Percentiles rank a stretch among this genome's conserved stretches.
Evolutionary conservation across 2,113 vertebrate genomes (phyloP).

Genomic region (Pimephales promelas): DNA sequence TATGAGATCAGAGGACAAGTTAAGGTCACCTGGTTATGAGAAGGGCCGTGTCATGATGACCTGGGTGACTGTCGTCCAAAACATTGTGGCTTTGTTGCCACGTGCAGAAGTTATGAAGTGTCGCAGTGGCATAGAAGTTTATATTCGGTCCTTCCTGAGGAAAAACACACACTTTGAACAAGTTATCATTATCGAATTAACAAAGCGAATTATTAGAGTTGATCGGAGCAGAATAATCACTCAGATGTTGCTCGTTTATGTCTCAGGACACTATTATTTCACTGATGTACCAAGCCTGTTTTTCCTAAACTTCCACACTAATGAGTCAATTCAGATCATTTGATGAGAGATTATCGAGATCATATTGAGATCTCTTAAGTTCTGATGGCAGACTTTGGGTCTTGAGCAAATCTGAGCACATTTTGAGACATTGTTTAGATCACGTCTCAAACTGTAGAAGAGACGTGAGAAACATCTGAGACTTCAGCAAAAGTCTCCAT

Average conservation of each 20-base stretch:
- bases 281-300: neutral
- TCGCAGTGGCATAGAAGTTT: constrained; percentile 90
- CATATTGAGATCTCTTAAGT: no score
- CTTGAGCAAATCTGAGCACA: no score
- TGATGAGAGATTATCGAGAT: neutral
- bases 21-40: constrained; percentile 89
- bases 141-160: constrained; percentile 90
- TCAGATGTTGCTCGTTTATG: neutral
- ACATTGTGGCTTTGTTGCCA: constrained; percentile 94
- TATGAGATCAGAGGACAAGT: constrained; percentile 12
- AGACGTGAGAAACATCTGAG: no score
- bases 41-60: constrained; percentile 93
- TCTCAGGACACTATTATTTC: neutral
- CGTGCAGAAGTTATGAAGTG: constrained; percentile 92
- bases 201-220: neutral
- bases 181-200: no score
- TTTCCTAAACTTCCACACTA: neutral
- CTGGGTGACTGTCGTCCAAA: constrained; percentile 88
- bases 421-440: no score
- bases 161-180: constrained; percentile 3
- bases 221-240: neutral
- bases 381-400: no score
- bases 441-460: no score
- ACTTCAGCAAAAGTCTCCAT: no score
- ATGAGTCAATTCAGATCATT: neutral